Evolutionary conservation across 2,113 vertebrate species (phyloP).

Genomic region (Peromyscus californicus): DNA sequence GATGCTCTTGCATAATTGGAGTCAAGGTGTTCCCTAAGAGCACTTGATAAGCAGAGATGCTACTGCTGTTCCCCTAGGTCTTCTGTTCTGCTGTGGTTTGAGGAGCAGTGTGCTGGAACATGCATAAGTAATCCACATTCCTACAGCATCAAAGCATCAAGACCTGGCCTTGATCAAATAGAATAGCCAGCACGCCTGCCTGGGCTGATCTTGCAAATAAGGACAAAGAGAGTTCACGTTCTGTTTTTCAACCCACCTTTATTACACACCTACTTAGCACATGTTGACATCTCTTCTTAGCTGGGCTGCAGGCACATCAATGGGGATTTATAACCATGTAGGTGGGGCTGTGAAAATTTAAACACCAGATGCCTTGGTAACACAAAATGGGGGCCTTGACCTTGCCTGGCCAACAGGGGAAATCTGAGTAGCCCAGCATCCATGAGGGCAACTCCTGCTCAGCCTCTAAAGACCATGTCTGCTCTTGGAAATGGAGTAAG

Average conservation of each 20-base stretch:
- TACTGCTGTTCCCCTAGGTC: background rate
- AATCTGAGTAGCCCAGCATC: background rate
- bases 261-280: background rate
- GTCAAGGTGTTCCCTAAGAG: background rate
- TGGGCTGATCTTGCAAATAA: background rate
- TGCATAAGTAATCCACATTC: background rate
- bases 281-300: background rate
- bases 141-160: background rate
- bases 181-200: background rate
- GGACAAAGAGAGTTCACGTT: too few species aligned
- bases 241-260: background rate
- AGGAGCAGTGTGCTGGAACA: background rate
- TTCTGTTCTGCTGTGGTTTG: background rate
- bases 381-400: background rate
- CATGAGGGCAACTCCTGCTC: background rate
- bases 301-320: background rate
- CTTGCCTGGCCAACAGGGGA: background rate
- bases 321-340: background rate
- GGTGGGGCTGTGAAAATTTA: background rate
- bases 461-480: background rate
- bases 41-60: background rate
- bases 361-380: background rate
- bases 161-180: background rate
- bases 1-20: background rate
- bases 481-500: conserved; percentile 44